Conservation (phyloP, 2,113 vertebrate species). For the Callochromis pleurospilus region DNA sequence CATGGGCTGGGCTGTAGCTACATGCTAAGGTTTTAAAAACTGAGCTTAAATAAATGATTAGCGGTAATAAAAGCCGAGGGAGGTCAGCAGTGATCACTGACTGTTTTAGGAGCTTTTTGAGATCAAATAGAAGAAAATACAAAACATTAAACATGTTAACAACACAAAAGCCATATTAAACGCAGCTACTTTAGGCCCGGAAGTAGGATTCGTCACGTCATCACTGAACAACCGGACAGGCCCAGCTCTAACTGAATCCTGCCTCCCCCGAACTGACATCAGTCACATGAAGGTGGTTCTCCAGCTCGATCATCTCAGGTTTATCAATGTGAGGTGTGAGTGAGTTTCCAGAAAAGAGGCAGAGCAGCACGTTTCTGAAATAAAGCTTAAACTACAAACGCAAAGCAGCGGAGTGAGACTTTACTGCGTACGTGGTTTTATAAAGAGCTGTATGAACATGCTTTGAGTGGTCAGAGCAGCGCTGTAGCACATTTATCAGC, state of each 20-base stretch:
- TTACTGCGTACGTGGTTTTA: rapidly evolving
- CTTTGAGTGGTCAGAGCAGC: neutral
- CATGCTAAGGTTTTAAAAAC: too few species aligned
- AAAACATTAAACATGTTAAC: too few species aligned
- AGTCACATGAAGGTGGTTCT: neutral
- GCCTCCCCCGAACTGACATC: neutral
- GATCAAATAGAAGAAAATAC: too few species aligned
- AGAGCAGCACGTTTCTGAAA: neutral
- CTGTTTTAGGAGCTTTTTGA: too few species aligned
- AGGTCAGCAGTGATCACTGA: too few species aligned
- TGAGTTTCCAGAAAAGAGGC: neutral
- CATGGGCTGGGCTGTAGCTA: too few species aligned
- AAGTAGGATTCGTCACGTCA: too few species aligned
- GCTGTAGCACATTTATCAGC: neutral
- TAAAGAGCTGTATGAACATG: neutral
- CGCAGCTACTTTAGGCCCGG: too few species aligned
- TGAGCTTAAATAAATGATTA: too few species aligned
- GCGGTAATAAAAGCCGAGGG: too few species aligned
- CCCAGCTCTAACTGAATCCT: neutral
- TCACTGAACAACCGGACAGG: too few species aligned
- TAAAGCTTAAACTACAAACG: neutral
- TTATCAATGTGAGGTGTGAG: neutral
- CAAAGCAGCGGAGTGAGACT: neutral
- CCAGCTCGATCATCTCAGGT: neutral
- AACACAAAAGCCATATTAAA: too few species aligned